A percentile compares a stretch with the other conserved stretches of the same genome.
Conservation (phyloP, 2,797 vertebrate species). For the Geotria australis region DNA sequence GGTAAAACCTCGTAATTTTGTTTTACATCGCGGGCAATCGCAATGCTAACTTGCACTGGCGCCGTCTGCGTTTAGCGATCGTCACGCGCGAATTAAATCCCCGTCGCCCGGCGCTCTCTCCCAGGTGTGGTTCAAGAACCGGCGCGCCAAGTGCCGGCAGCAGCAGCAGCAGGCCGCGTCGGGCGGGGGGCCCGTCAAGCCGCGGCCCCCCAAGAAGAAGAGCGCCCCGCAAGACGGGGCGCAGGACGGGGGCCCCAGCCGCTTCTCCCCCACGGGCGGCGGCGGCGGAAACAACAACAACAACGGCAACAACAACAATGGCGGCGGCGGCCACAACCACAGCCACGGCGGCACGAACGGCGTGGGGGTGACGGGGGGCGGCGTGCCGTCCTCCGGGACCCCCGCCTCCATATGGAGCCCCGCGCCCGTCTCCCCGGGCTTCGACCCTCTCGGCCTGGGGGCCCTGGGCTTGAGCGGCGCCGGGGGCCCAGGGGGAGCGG, state of each 20-base stretch:
- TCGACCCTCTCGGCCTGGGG: conserved; percentile 12
- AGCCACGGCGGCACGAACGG: conserved; percentile 28
- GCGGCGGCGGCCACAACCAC: conserved; percentile 3
- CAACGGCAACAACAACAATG: conserved; percentile 10
- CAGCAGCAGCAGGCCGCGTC: conserved; percentile 12
- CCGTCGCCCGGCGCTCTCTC: neutral
- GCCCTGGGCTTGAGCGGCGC: too few relatives aligned
- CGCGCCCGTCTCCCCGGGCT: conserved; percentile 61
- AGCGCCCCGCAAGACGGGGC: conserved; percentile 62
- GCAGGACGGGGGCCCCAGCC: conserved; percentile 79
- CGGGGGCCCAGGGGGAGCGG: conserved; percentile 8
- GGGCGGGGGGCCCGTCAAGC: conserved; percentile 42
- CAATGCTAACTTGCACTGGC: too few relatives aligned
- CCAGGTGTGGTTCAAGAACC: conserved; percentile 97
- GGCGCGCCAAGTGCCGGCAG: conserved; percentile 80
- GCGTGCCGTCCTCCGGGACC: conserved; percentile 26
- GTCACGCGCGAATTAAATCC: too few relatives aligned
- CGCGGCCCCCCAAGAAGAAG: conserved; percentile 75
- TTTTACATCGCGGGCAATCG: too few relatives aligned
- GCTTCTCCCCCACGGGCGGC: conserved; percentile 69
- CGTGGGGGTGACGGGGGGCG: conserved; percentile 4
- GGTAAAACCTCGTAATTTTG: too few relatives aligned
- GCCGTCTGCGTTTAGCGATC: too few relatives aligned
- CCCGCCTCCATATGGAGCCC: conserved; percentile 95
- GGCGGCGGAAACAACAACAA: conserved; percentile 53